Evolutionary conservation across 2,888 invertebrate genomes (phyloP).

Genomic region (Euphydryas editha): DNA sequence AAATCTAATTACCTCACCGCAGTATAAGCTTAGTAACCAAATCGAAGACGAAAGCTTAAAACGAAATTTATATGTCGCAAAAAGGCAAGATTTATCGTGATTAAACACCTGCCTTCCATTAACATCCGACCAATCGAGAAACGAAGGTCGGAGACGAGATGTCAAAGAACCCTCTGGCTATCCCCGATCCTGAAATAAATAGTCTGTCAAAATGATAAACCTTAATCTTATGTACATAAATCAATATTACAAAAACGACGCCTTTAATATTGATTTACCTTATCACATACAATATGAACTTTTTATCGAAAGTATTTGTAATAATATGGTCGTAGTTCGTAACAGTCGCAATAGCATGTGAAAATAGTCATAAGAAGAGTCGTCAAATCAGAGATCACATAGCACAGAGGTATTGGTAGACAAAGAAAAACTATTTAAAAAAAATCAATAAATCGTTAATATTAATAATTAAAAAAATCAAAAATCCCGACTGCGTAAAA

Average conservation of each 20-base stretch:
- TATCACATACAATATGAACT: no score
- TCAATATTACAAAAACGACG: no score
- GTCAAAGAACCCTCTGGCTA: not conserved
- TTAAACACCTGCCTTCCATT: not conserved
- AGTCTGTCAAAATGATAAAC: slow-evolving; percentile 1
- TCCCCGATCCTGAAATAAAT: slow-evolving; percentile 4
- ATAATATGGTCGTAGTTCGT: no score
- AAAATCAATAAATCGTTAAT: no score
- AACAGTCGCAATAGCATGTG: not conserved
- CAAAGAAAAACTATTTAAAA: no score
- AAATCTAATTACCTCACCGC: not conserved
- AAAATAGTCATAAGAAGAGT: not conserved
- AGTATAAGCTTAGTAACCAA: not conserved
- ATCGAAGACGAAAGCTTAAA: not conserved
- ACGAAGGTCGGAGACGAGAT: not conserved
- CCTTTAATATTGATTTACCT: no score
- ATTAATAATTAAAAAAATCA: no score
- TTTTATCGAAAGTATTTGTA: no score
- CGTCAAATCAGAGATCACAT: not conserved
- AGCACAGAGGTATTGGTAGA: no score
- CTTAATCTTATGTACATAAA: not conserved
- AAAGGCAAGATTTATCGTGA: not conserved
- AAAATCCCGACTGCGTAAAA: no score
- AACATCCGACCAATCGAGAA: not conserved
- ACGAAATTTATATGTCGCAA: not conserved